phyloP scores from a whole-genome alignment of 2,113 vertebrate species.

The Dromiciops gliroides region DNA sequence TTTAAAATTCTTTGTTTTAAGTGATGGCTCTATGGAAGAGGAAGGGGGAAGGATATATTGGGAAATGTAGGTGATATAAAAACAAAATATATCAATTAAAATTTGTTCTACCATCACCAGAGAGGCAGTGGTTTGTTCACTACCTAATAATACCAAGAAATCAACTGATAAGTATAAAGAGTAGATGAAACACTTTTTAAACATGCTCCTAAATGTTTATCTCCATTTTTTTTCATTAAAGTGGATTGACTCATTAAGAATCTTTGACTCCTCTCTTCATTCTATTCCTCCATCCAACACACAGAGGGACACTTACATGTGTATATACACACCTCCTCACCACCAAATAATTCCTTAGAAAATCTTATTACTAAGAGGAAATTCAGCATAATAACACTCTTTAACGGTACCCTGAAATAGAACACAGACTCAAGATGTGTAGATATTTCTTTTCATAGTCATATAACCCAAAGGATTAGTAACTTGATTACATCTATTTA shows the following conservation, averaged over 20 bases:
- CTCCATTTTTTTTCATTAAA: background rate
- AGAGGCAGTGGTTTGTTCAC: background rate
- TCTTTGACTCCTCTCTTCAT: background rate
- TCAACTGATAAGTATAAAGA: background rate
- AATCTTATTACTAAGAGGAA: conserved; percentile 6
- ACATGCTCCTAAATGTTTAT: background rate
- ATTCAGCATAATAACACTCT: background rate
- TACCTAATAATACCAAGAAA: background rate
- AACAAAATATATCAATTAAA: background rate
- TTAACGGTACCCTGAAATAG: background rate
- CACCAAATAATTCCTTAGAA: background rate
- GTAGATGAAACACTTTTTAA: background rate
- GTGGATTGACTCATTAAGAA: background rate
- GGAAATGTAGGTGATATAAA: background rate
- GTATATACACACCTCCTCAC: no score
- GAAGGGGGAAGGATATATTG: background rate
- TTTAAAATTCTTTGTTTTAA: background rate
- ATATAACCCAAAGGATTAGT: background rate
- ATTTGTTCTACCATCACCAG: background rate
- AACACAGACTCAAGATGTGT: background rate
- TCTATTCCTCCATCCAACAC: background rate
- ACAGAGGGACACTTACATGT: background rate
- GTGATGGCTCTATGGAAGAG: background rate
- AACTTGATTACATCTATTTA: background rate
- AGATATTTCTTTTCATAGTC: background rate